Base-by-base conservation (phyloP, 2,113 vertebrate species). In the Ia io region DNA sequence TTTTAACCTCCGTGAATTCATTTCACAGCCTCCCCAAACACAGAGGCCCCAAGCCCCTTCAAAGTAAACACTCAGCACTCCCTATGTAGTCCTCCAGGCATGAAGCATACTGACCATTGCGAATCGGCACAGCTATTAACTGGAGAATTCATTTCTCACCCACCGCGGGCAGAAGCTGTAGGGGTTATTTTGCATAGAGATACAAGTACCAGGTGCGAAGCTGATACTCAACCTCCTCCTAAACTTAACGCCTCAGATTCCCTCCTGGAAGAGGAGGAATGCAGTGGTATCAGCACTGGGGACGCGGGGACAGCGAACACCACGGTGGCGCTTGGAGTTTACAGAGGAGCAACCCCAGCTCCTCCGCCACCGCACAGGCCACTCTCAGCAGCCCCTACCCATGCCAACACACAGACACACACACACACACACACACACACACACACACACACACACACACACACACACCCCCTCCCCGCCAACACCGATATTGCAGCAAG, bases 11-110 rank as follows among this genome's bases (percentile, higher is more conserved):
- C 96, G 95, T 95, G 96, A 97, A 98, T 96, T 97, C 96, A 88
- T 94, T 85, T 93, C 88, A 95, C 93, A 95, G 90, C 88, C 97
- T 98, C 95, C 97, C 93, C 51, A 96, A 97, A 98, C 2, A 96
- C 0, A 94, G 92, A 97, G 84, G 97, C 90, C 94, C 93, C 96
- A 97, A 97, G 96, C 95, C 97, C 96, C 96, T 97, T 97, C 87
- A 35, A 97, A 98, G 97, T 98, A 98, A 98, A 98, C 88, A 97
- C 86, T 97, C 95, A 69, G 94, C 69, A 69, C 96, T 93, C 93
- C 90, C 90, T 95, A 94, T 92, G 95, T 94, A 96, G 96, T 95
- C 97, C 92, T 95, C 91, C 83, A 93, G 95, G 94, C 96, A 96
- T 88, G 92, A 97, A 97, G 96, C 92, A 95, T 90, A 96, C 82